Evolutionary conservation across 2,797 vertebrate genomes (phyloP).

Genomic region (Gymnoscopelus braueri): DNA sequence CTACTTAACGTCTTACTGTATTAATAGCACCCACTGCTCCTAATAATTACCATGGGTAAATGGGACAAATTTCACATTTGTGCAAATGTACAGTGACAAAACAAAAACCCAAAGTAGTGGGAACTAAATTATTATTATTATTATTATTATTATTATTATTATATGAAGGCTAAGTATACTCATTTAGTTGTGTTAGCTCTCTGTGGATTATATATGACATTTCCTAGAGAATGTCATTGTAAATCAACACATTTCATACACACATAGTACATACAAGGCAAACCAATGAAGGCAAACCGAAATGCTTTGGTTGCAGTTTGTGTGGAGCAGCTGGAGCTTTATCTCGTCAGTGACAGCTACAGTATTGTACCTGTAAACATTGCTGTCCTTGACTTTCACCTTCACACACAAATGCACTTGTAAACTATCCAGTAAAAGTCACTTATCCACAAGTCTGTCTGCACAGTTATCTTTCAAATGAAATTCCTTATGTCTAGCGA

Average conservation of each 20-base stretch:
- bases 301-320: neutral
- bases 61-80: too few relatives aligned
- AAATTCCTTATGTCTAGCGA: neutral
- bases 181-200: constrained; percentile 14
- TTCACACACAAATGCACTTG: constrained; percentile 8
- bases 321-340: neutral
- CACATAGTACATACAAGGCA: neutral
- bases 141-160: too few relatives aligned
- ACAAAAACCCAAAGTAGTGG: too few relatives aligned
- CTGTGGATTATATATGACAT: constrained; percentile 4
- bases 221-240: constrained; percentile 11
- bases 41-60: too few relatives aligned
- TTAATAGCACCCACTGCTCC: too few relatives aligned
- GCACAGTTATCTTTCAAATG: constrained; percentile 6
- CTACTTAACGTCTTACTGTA: too few relatives aligned
- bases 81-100: too few relatives aligned
- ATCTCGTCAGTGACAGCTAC: neutral
- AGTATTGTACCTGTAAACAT: neutral
- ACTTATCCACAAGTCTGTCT: constrained; percentile 11
- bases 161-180: neutral
- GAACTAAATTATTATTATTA: too few relatives aligned
- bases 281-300: constrained; percentile 18
- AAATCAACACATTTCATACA: constrained; percentile 20
- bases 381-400: constrained; percentile 17
- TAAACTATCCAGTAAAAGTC: constrained; percentile 24